Conservation (phyloP, 2,113 vertebrate genomes). For the Notarius quadriscutis region DNA sequence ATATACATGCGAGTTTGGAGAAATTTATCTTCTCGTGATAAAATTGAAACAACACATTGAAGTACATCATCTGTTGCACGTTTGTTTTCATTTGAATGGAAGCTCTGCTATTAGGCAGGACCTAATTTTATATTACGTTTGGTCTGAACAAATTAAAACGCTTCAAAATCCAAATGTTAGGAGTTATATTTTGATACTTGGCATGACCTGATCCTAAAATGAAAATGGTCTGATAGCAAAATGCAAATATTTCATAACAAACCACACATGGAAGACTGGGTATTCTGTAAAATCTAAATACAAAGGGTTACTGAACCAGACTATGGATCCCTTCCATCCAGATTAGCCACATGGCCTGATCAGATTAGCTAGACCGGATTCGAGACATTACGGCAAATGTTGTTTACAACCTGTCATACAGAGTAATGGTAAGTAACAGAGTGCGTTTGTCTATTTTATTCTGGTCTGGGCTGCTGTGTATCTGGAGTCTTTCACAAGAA, state of each 20-base stretch:
- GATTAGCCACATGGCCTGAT: constrained; percentile 15
- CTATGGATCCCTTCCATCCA: neutral
- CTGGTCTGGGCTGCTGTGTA: neutral
- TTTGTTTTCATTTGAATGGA: no score
- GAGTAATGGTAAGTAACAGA: neutral
- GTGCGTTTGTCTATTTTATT: neutral
- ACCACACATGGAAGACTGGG: neutral
- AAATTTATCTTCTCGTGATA: no score
- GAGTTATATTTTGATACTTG: neutral
- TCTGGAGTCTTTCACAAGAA: neutral
- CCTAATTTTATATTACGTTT: no score
- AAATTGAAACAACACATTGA: no score
- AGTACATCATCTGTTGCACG: no score
- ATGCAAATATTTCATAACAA: neutral
- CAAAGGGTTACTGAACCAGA: neutral
- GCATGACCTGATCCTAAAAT: neutral
- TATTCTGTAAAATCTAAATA: neutral
- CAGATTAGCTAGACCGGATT: neutral
- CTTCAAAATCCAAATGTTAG: no score
- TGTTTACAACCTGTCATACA: constrained; percentile 6
- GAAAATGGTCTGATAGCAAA: neutral
- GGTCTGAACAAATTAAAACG: neutral
- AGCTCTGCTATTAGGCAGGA: no score
- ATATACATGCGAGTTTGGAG: no score
- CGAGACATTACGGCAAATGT: constrained; percentile 2